phyloP scores from a whole-genome alignment of 1,140 invertebrate species.

The Scaptomyza graminum region DNA sequence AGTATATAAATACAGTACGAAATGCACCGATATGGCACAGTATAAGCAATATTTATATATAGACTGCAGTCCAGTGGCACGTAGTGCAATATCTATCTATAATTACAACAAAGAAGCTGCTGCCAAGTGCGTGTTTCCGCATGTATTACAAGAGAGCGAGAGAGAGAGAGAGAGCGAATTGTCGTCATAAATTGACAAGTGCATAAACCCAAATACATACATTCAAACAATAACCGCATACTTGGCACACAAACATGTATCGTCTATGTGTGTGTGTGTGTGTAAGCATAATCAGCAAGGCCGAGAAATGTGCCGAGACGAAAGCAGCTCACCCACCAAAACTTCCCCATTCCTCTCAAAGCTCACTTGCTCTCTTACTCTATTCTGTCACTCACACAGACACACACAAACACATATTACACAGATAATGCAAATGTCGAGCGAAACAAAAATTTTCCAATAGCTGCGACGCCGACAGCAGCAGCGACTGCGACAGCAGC shows the following conservation, averaged over 20 bases:
- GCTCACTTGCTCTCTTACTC: constrained; percentile 17
- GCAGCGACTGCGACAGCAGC: constrained; percentile 20
- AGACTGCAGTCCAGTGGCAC: constrained; percentile 15
- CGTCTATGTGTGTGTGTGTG: constrained; percentile 2
- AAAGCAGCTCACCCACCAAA: constrained; percentile 17
- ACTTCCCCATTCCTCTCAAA: constrained; percentile 26
- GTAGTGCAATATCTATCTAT: constrained; percentile 56
- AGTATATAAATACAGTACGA: constrained; percentile 30
- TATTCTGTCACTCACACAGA: constrained; percentile 3
- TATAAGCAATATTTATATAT: constrained; percentile 20
- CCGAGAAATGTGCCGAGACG: constrained; percentile 46
- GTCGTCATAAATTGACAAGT: constrained; percentile 10
- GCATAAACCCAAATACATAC: constrained; percentile 13
- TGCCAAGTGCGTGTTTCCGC: constrained; percentile 53
- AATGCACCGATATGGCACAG: constrained; percentile 41
- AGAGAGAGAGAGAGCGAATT: constrained; percentile 3
- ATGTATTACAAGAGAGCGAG: constrained; percentile 1
- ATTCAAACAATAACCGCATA: background rate
- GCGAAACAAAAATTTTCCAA: constrained; percentile 73
- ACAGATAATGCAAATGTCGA: constrained; percentile 64
- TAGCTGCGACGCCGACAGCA: constrained; percentile 22
- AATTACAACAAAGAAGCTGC: constrained; percentile 74
- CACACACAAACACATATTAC: constrained; percentile 10
- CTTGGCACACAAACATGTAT: background rate
- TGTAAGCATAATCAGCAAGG: constrained; percentile 68